Evolutionary conservation across 2,113 vertebrate genomes (phyloP).

Genomic region (Forbesichthys agassizii): DNA sequence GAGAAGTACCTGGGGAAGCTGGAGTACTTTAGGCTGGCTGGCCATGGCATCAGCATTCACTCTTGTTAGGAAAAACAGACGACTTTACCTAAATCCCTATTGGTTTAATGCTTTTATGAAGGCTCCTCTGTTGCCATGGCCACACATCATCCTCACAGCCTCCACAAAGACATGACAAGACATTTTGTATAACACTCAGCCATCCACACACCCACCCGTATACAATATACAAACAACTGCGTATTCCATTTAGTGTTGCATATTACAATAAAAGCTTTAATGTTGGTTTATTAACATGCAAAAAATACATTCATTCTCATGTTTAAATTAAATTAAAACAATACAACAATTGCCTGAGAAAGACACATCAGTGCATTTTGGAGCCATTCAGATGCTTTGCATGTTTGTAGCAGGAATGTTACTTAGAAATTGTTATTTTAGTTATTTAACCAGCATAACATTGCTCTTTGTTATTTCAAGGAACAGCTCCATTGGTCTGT

Average conservation of each 20-base stretch:
- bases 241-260: not conserved
- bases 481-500: no score
- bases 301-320: no score
- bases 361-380: no score
- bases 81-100: slow-evolving; percentile 48
- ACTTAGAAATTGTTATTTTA: no score
- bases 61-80: slow-evolving; percentile 44
- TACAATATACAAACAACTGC: not conserved
- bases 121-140: slow-evolving; percentile 67
- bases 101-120: slow-evolving; percentile 61
- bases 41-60: slow-evolving; percentile 70
- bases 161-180: slow-evolving; percentile 37
- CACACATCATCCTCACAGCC: slow-evolving; percentile 51
- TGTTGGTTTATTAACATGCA: not conserved
- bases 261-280: not conserved
- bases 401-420: no score
- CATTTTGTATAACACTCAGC: slow-evolving; percentile 21
- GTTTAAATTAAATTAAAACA: no score
- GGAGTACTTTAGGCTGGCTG: slow-evolving; percentile 52
- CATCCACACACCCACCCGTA: slow-evolving; percentile 31
- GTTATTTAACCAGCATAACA: no score
- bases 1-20: slow-evolving; percentile 42
- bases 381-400: no score
- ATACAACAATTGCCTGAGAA: no score
- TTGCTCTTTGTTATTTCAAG: no score